A percentile compares a stretch with the other conserved stretches of the same genome.
Conservation (phyloP, 1,140 invertebrate genomes). For the Latrodectus geometricus region DNA sequence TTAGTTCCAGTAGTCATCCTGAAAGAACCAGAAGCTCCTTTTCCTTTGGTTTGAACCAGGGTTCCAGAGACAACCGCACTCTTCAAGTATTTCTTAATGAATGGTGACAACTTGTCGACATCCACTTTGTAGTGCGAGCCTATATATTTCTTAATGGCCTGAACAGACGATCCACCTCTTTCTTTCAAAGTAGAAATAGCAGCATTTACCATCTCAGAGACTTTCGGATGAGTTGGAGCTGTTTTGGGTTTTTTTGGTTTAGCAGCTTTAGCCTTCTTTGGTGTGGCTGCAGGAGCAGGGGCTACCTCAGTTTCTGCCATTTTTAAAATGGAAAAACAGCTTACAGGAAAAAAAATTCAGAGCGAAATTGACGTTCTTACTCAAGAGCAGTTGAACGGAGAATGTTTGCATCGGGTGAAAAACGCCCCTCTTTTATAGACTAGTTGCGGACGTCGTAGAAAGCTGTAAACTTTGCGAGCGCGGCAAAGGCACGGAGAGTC, state of each 20-base stretch:
- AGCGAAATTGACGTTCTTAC: not conserved
- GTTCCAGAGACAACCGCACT: conserved; percentile 72
- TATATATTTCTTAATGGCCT: conserved; percentile 78
- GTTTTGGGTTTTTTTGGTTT: conserved; percentile 64
- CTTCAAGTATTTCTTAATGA: conserved; percentile 75
- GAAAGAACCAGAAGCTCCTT: conserved; percentile 75
- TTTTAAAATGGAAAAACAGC: not conserved
- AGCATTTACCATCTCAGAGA: conserved; percentile 64
- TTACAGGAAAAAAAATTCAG: not conserved
- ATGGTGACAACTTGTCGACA: conserved; percentile 73
- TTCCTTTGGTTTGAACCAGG: conserved; percentile 75
- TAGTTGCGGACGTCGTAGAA: conserved; percentile 53
- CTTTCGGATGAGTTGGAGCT: conserved; percentile 64
- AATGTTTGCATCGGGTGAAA: not conserved
- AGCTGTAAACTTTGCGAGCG: conserved; percentile 61
- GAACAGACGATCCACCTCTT: conserved; percentile 74
- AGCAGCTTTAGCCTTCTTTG: conserved; percentile 67
- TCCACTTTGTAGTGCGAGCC: conserved; percentile 74
- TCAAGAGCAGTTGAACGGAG: not conserved
- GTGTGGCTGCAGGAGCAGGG: conserved; percentile 62
- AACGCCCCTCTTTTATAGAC: conserved; percentile 22
- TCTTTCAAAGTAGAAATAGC: conserved; percentile 69
- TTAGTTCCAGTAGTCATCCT: conserved; percentile 69
- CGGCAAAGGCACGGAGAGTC: conserved; percentile 42
- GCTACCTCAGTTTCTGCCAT: conserved; percentile 58